Base-by-base conservation (phyloP, 92 coral and sea anemone genomes). In the Heliopora coerulea region DNA sequence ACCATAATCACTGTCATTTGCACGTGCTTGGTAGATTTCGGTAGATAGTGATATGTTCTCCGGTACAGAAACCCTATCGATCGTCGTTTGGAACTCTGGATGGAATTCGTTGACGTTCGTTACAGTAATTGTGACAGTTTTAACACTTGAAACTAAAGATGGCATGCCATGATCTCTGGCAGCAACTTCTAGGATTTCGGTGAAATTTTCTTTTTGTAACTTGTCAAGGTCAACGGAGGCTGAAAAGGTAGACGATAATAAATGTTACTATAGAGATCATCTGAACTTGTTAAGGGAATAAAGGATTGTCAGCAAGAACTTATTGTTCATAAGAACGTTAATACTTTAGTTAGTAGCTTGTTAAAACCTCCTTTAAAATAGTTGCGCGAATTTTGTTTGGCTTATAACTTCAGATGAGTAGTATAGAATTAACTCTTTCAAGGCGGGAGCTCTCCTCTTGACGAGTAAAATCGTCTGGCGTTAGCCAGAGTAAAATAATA, bases 161-260 rank as follows among this genome's bases (percentile, higher is more conserved):
- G 77, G 61, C 23, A 4, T 10, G 32, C 77, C 77, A 19, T 70
- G 17, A 30, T 70, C 77, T n/a, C 0, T 70, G 13, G 63, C 77
- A 7, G 20, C 39, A 27, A 70, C 33, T 0, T 32, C 0, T 3
- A 70, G 58, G 2, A 41, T 54, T 31, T 20, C 62, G 1, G 77
- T 70, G 63, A 35, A 54, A 30, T 70, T 50, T 5, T 70, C 63
- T 50, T 33, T 13, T 28, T 57, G 30, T 25, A 70, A 33, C 21
- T 29, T 19, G 50, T 70, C 77, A 8, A 70, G 29, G n/a, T 70
- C 77, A 58, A 70, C 42, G 15, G 77, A 70, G 19, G 12, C 77
- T 70, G 50, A 70, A 70, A 70, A 30, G 34, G 3, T 15, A 68
- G 3, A 46, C 5, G 31, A 41, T 50, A 3, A 12, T 37, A 12